A percentile compares a stretch with the other conserved stretches of the same genome.
phyloP scores from a whole-genome alignment of 2,113 vertebrate genomes.

The Orthochromis malagaraziensis region DNA sequence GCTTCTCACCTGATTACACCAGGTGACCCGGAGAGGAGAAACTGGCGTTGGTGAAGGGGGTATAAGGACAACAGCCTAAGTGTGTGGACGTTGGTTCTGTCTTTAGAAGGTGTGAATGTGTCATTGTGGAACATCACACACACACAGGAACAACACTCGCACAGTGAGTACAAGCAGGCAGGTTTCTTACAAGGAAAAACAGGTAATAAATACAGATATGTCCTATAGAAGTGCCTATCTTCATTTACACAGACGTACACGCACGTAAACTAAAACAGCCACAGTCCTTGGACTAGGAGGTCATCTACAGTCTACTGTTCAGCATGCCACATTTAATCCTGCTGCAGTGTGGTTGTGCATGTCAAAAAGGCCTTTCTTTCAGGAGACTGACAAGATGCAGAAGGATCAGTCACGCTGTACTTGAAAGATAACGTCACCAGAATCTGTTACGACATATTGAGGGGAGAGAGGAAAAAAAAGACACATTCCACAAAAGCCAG shows the following conservation, averaged over 20 bases:
- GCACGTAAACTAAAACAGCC: not conserved
- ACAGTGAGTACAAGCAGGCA: not conserved
- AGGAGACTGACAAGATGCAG: constrained; percentile 55
- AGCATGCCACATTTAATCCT: constrained; percentile 29
- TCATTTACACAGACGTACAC: not conserved
- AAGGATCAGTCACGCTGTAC: constrained; percentile 58
- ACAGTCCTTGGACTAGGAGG: constrained; percentile 13
- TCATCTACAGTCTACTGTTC: constrained; percentile 26
- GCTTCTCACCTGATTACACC: constrained; percentile 27
- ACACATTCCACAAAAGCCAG: constrained; percentile 28
- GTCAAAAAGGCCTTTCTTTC: constrained; percentile 36
- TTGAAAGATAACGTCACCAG: constrained; percentile 55
- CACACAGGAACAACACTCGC: not conserved
- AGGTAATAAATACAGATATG: not conserved
- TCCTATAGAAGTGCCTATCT: not conserved
- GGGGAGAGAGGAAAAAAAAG: not conserved
- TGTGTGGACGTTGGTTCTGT: constrained; percentile 31
- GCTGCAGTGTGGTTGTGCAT: constrained; percentile 28
- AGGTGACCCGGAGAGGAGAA: not conserved
- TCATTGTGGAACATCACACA: not conserved
- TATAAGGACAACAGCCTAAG: constrained; percentile 14
- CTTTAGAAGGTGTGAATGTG: constrained; percentile 41
- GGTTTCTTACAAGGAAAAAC: not conserved
- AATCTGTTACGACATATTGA: constrained; percentile 53
- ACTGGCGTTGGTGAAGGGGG: not conserved